Base-by-base conservation (phyloP, 1,140 invertebrate species). In the Danaus plexippus region DNA sequence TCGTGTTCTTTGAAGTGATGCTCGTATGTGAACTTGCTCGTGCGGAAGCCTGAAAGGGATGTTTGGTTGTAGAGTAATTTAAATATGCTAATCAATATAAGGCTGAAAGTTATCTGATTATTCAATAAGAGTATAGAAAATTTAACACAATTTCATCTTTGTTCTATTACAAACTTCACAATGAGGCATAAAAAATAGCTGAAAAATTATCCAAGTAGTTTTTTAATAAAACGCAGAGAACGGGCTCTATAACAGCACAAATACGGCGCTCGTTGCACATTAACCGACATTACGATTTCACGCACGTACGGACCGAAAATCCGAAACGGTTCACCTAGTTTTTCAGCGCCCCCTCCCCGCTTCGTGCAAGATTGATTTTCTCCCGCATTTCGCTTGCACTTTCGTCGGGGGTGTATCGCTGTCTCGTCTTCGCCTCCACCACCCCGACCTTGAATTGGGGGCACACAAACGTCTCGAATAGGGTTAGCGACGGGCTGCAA, bases 341-440 rank as follows among this genome's bases (percentile, higher is more conserved):
- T 77, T 79, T 72, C 75, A 73, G 64, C 51, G 18, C 61, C 70
- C 69, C 57, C 70, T 59, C 73, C 66, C 54, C 68, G 55, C 75
- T 65, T 75, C 79, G 61, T 85, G 80, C 82, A 85, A 80, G 77
- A 85, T 85, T 80, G 81, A 85, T 85, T 83, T 80, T 83, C 80
- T 82, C 78, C 54, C 77, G 69, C 77, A 79, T 79, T 82, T 79
- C 73, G 63, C 80, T 79, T 86, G 81, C 83, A 85, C 78, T 86
- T 85, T 78, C 72, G 22, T 56, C 44, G 58, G 69, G 74, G 70
- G 71, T 75, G 32, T 74, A 55, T 64, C 47, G 56, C 71, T 50
- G 69, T 80, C 79, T 67, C 72, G 55, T 60, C 75, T 73, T 63
- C 42, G 58, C 57, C 51, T 66, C 72, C 67, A 69, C 70, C 71